Conservation (phyloP, 2,888 invertebrate genomes). For the Tricholauxania praeusta region DNA sequence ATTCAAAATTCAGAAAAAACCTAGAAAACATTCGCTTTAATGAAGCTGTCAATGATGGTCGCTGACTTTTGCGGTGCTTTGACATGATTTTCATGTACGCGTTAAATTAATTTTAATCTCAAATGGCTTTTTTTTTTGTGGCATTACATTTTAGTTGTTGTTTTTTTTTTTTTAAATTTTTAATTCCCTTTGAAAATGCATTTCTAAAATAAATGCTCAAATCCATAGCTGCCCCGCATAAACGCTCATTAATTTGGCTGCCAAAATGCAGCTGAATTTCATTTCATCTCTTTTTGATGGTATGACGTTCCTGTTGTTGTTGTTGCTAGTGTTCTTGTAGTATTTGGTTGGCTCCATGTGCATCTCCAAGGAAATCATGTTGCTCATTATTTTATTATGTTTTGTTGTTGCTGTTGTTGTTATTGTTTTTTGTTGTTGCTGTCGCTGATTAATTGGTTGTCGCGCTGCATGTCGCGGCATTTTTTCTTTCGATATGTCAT, state of each 20-base stretch:
- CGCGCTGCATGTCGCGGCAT: conserved; percentile 60
- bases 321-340: conserved; percentile 10
- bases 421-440: conserved; percentile 5
- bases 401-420: conserved; percentile 18
- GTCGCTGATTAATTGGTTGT: conserved; percentile 62
- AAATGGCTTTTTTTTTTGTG: conserved; percentile 34
- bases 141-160: conserved; percentile 1
- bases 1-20: no score
- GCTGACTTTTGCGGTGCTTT: no score
- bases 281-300: conserved; percentile 43
- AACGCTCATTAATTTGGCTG: conserved; percentile 56
- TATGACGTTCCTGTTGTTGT: conserved; percentile 6
- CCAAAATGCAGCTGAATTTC: conserved; percentile 54
- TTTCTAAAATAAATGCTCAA: no score
- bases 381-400: conserved; percentile 52
- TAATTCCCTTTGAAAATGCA: not conserved
- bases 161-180: not conserved
- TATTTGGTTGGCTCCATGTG: conserved; percentile 30
- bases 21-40: no score
- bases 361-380: conserved; percentile 50
- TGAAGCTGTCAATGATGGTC: no score
- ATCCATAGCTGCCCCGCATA: not conserved
- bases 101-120: no score
- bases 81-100: no score
- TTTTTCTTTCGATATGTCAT: conserved; percentile 58